Evolutionary conservation across 2,888 invertebrate species (phyloP), one percentile per base, ranked within the genome.

Genomic region (Drosophila longiperda): DNA sequence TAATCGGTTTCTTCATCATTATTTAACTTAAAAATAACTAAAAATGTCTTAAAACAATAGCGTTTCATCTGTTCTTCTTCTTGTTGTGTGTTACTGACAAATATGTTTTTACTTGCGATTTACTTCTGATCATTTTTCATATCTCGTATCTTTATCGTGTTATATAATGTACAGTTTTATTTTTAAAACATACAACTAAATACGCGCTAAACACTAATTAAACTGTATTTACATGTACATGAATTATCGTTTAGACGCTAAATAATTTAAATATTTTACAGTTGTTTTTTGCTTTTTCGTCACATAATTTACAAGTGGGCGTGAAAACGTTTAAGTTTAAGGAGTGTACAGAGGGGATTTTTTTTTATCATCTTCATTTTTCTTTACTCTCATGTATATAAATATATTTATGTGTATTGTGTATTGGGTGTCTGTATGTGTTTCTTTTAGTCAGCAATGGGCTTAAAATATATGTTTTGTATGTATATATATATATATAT

Each of bases 11-110:
- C 78, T 82, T 86, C 85, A 83, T 84, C 76, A 87, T 76, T 77
- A 87, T 74, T 77, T 88, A 91, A 90, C 87, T 90, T 89, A 90
- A 88, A 88, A 85, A 83, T 89, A 85, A 89, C 89, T 87, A 87
- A 87, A 88, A 88, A 87, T 88, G 83, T 84, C 88, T 88, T 88
- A 88, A 88, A 81, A 79, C 77, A 80, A 79, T 82, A 87, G 85
- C 87, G 83, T 75, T 87, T 85, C 70, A 61, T 81, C 71, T 74
- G 74, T 74, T 71, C 73, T 73, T 75, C 66, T 70, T 45, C 23
- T 15, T 45, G 23, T 45, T 45, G 23, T 86, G 75, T 82, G 76
- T 78, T 83, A 77, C 73, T 79, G 79, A 79, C 79, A 79, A 78
- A 79, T 78, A 73, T 59, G 45, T 65, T 63, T 62, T 87, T 80